Percentiles rank a stretch among this genome's conserved stretches.
Evolutionary conservation across 2,113 vertebrate genomes (phyloP).

Genomic region (Pseudopipra pipra): DNA sequence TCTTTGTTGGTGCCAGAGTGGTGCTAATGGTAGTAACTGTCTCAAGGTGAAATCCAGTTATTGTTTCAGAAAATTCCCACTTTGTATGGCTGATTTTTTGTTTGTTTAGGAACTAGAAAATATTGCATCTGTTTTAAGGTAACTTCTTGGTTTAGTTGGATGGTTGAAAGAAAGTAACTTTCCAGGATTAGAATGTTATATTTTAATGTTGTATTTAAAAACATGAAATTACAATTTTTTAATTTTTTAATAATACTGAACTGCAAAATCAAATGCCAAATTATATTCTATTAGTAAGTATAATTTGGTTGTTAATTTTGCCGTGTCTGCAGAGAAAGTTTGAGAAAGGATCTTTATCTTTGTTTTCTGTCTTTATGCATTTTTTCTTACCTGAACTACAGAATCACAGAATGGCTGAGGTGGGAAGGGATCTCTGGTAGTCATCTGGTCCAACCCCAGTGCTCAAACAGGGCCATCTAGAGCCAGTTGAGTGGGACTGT

Average conservation of each 20-base stretch:
- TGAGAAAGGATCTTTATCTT: not conserved
- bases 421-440: not conserved
- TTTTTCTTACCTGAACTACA: not conserved
- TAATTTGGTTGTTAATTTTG: not conserved
- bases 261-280: not conserved
- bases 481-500: too few relatives aligned
- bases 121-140: not conserved
- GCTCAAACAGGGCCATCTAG: not conserved
- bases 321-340: not conserved
- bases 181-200: not conserved
- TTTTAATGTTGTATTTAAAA: not conserved
- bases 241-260: not conserved
- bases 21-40: not conserved
- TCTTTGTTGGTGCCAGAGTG: not conserved
- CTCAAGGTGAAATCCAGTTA: not conserved
- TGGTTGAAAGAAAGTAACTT: not conserved
- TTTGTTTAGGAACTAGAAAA: not conserved
- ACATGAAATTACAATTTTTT: not conserved
- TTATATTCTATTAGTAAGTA: not conserved
- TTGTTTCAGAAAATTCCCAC: not conserved
- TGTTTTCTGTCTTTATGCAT: not conserved
- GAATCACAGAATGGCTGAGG: not conserved
- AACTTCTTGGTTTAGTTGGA: not conserved
- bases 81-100: not conserved
- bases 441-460: fast-evolving